These are phyloP conservation scores for Scartelaos histophorus DNA, from an alignment of 2,113 vertebrate genomes.

Conservation along the genomic window DNA sequence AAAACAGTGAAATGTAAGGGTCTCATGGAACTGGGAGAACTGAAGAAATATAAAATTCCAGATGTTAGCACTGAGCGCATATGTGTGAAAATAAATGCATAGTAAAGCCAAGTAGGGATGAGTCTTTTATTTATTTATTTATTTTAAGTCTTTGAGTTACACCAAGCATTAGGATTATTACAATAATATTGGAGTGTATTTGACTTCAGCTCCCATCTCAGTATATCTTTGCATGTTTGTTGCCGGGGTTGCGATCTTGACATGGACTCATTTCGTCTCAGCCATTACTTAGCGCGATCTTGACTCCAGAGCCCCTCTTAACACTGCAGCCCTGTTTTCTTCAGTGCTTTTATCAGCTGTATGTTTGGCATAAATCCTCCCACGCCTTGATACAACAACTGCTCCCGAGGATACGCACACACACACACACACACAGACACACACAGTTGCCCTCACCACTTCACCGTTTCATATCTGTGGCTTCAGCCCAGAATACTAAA, in stretches of 20 bases:
- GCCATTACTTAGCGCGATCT: slow-evolving; percentile 1
- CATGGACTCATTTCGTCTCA: not conserved
- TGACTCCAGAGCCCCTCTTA: slow-evolving; percentile 11
- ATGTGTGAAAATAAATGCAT: too few relatives aligned
- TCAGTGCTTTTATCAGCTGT: slow-evolving; percentile 63
- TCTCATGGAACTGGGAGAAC: not conserved
- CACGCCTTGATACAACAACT: slow-evolving; percentile 55
- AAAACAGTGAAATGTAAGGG: not conserved
- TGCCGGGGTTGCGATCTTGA: not conserved
- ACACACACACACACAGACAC: not conserved
- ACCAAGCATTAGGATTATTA: not conserved
- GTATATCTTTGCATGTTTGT: not conserved
- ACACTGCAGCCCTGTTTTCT: slow-evolving; percentile 23
- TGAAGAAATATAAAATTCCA: not conserved
- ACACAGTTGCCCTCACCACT: slow-evolving; percentile 4
- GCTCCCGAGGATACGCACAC: slow-evolving; percentile 43
- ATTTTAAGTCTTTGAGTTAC: not conserved
- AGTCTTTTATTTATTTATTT: too few relatives aligned
- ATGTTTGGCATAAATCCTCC: slow-evolving; percentile 47
- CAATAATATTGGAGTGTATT: not conserved
- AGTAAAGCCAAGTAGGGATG: too few relatives aligned
- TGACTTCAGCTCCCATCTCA: not conserved
- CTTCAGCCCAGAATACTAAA: slow-evolving; percentile 51
- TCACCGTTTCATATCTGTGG: slow-evolving; percentile 19
- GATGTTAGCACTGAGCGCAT: not conserved